Evolutionary conservation across 2,113 vertebrate genomes (phyloP).

Genomic region (Erpornis zantholeuca): DNA sequence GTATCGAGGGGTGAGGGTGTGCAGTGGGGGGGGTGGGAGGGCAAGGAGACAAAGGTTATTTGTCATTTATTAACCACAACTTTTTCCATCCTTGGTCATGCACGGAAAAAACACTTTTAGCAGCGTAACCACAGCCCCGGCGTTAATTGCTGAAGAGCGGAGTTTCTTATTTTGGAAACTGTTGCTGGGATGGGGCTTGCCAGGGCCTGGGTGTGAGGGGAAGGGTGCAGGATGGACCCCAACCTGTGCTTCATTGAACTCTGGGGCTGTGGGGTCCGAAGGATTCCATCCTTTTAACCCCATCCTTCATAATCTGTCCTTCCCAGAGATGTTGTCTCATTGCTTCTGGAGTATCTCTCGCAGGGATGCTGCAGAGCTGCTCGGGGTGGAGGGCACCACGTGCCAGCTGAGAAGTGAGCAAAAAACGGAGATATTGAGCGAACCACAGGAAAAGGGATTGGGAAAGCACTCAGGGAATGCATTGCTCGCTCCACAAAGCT

Average conservation of each 20-base stretch:
- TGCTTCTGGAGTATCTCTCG: fast-evolving
- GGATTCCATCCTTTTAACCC: not conserved
- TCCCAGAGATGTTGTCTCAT: fast-evolving
- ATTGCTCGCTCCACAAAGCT: fast-evolving
- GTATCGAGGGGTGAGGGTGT: not conserved
- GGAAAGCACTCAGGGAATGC: fast-evolving
- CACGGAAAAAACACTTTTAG: conserved; percentile 63
- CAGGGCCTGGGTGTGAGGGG: not conserved
- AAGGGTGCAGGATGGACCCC: not conserved
- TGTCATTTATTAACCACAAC: conserved; percentile 72
- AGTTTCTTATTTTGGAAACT: conserved; percentile 70
- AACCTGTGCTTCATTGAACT: fast-evolving
- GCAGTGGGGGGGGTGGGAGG: not conserved
- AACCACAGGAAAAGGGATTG: not conserved
- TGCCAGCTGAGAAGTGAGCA: not conserved
- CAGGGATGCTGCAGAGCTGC: not conserved
- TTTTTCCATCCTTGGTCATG: conserved; percentile 71
- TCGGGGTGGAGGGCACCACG: not conserved
- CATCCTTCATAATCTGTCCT: not conserved
- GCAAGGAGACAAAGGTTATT: conserved; percentile 52
- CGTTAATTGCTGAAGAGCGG: conserved; percentile 47
- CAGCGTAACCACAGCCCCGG: conserved; percentile 30
- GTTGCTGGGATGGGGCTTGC: not conserved
- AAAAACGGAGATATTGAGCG: not conserved
- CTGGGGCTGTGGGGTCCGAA: not conserved